Conservation (phyloP, 2,113 vertebrate species). For the Nesoenas mayeri region DNA sequence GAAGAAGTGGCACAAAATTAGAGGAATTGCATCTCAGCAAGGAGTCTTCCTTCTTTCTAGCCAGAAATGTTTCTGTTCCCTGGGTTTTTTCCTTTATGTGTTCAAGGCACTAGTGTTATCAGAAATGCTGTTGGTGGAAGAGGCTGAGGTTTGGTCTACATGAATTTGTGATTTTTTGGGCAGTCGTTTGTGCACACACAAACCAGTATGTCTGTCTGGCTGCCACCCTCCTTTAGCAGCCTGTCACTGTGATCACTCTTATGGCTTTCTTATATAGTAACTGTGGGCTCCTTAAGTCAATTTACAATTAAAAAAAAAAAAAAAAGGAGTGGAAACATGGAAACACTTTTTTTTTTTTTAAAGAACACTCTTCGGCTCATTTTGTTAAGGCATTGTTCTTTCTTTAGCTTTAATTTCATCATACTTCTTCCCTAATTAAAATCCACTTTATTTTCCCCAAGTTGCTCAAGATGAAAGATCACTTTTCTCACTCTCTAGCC, state of each 20-base stretch:
- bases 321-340: background rate
- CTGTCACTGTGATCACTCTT: rapidly evolving
- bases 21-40: background rate
- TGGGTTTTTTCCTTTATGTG: background rate
- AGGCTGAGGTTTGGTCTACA: background rate
- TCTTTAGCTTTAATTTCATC: conserved; percentile 20
- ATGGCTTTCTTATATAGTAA: background rate
- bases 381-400: conserved; percentile 18
- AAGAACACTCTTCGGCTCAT: background rate
- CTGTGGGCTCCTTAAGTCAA: conserved; percentile 2
- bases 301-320: background rate
- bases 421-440: conserved; percentile 55
- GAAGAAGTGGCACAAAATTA: background rate
- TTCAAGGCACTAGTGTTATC: background rate
- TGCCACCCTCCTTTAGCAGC: background rate
- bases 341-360: background rate
- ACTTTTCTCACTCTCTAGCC: background rate
- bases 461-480: conserved; percentile 45
- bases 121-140: background rate
- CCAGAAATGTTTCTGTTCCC: background rate
- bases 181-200: background rate
- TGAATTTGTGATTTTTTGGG: background rate
- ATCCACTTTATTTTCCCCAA: conserved; percentile 49
- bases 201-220: background rate
- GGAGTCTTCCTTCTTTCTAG: background rate